A percentile compares a stretch with the other conserved stretches of the same genome.
Evolutionary conservation across 2,888 invertebrate genomes (phyloP).

Genomic region (Alentia gelatinosa): DNA sequence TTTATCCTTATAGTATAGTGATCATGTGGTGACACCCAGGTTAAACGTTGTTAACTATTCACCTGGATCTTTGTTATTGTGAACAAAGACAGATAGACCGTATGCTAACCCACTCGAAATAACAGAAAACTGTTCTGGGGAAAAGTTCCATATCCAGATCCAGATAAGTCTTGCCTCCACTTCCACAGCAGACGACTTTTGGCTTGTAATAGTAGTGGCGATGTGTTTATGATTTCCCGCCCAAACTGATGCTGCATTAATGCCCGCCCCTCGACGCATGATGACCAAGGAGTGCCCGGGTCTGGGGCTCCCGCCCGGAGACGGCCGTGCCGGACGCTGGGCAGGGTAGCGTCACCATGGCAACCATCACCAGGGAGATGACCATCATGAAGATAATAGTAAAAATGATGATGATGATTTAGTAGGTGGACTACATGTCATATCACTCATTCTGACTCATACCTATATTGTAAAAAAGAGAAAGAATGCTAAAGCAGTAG

Average conservation of each 20-base stretch:
- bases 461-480: no score
- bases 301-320: not conserved
- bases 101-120: not conserved
- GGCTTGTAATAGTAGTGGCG: no score
- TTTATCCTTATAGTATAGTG: no score
- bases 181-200: not conserved
- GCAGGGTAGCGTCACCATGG: not conserved
- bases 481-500: no score
- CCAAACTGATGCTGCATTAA: not conserved
- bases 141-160: not conserved
- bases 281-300: not conserved
- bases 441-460: not conserved
- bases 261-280: not conserved
- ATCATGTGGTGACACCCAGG: no score
- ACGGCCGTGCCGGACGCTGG: slow-evolving; percentile 10
- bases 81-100: not conserved
- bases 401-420: not conserved
- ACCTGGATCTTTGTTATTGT: no score
- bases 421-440: not conserved
- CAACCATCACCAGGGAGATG: not conserved
- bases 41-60: no score
- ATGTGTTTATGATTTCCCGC: not conserved
- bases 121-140: not conserved
- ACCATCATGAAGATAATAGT: not conserved
- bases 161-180: no score